Percentiles rank a stretch among this genome's conserved stretches.
Conservation (phyloP, 2,888 invertebrate genomes). For the Oscheius sp. region DNA sequence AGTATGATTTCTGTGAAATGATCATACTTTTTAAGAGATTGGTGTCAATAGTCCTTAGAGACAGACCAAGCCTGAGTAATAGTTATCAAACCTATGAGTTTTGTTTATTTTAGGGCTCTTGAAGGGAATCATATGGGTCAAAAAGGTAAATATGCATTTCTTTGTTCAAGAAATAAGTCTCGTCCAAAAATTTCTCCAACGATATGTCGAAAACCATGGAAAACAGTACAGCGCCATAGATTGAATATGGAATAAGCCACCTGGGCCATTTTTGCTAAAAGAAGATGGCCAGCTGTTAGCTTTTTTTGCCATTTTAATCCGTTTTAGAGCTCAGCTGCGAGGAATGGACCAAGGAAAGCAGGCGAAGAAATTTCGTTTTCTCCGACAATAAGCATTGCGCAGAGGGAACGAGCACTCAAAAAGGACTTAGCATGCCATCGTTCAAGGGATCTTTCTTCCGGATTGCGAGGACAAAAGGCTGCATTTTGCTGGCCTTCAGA, state of each 20-base stretch:
- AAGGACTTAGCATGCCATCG: constrained; percentile 19
- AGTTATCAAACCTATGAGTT: no score
- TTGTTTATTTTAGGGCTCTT: no score
- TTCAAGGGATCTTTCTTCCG: neutral
- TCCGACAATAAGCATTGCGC: constrained; percentile 1
- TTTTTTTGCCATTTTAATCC: neutral
- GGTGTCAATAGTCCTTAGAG: no score
- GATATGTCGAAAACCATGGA: no score
- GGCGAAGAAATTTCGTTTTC: neutral
- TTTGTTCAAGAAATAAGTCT: no score
- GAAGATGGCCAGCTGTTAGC: neutral
- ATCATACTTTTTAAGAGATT: no score
- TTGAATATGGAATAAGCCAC: neutral
- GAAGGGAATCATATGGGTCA: no score
- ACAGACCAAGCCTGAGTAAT: no score
- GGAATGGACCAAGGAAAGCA: neutral
- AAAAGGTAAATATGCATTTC: no score
- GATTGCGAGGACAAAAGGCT: neutral
- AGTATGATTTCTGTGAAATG: no score
- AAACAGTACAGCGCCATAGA: no score
- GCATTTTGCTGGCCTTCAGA: neutral
- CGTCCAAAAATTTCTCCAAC: no score
- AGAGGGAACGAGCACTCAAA: constrained; percentile 28
- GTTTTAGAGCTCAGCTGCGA: neutral
- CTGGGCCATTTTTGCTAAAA: neutral